Conservation (phyloP, 2,113 vertebrate genomes). For the Crotalus tigris region DNA sequence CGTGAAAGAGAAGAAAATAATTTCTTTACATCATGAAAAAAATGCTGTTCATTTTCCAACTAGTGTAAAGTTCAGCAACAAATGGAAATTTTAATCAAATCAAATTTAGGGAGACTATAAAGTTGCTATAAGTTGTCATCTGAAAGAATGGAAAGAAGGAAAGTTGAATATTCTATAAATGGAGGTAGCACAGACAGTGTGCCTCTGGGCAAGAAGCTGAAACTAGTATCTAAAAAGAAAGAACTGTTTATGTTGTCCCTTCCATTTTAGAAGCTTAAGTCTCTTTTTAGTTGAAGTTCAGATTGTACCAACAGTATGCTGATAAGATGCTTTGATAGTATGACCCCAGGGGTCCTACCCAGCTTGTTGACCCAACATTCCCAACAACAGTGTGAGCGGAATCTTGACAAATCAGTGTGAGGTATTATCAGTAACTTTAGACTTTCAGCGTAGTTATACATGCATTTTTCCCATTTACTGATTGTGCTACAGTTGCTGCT, state of each 20-base stretch:
- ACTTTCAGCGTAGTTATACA: neutral
- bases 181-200: neutral
- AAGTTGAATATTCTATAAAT: no score
- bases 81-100: constrained; percentile 17
- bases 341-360: neutral
- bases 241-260: neutral
- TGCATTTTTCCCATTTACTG: neutral
- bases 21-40: neutral
- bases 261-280: neutral
- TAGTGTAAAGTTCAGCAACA: constrained; percentile 23
- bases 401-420: neutral
- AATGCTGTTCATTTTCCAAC: constrained; percentile 19
- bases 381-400: neutral
- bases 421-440: neutral
- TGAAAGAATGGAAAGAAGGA: neutral
- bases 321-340: neutral
- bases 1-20: constrained; percentile 18
- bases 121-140: neutral
- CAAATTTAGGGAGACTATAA: constrained; percentile 30
- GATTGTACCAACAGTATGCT: neutral
- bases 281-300: neutral
- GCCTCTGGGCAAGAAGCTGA: neutral
- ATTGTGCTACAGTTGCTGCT: neutral
- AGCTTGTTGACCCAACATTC: neutral
- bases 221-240: neutral